Conservation (phyloP, 2,797 vertebrate genomes). For the Anguilla anguilla region DNA sequence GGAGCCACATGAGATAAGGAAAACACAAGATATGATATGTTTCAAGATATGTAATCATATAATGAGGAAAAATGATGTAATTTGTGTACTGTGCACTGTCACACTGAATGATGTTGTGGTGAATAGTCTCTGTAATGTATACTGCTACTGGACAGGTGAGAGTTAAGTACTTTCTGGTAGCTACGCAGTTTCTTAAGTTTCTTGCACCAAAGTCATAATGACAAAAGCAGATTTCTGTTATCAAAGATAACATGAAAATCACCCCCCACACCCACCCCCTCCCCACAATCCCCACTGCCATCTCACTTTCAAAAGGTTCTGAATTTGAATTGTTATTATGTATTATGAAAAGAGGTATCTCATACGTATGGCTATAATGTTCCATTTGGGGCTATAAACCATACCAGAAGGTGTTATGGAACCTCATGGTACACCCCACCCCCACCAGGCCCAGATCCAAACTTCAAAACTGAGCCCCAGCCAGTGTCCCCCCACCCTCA, state of each 20-base stretch:
- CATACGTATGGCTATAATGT: constrained; percentile 52
- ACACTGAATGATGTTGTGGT: not conserved
- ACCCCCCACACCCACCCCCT: constrained; percentile 50
- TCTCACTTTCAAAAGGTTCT: constrained; percentile 50
- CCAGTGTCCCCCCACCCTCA: constrained; percentile 42
- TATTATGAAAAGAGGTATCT: constrained; percentile 56
- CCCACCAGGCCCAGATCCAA: constrained; percentile 29
- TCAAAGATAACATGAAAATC: constrained; percentile 75
- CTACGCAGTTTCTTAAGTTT: constrained; percentile 65
- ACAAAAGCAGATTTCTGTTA: constrained; percentile 82
- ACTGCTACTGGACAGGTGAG: constrained; percentile 47
- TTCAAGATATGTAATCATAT: not conserved
- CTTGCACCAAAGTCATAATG: constrained; percentile 79
- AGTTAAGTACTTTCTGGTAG: constrained; percentile 78
- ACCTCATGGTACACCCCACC: constrained; percentile 11
- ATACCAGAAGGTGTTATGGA: constrained; percentile 20
- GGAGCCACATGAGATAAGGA: not conserved
- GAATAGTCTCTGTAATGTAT: not conserved
- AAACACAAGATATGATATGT: not conserved
- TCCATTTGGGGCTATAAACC: constrained; percentile 47
- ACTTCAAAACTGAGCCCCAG: constrained; percentile 20
- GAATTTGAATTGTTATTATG: constrained; percentile 60
- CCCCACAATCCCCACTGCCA: not conserved
- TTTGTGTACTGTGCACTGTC: not conserved
- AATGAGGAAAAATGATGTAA: not conserved